phyloP scores from a whole-genome alignment of 2,888 invertebrate genomes.

The Augochlorella aurata region DNA sequence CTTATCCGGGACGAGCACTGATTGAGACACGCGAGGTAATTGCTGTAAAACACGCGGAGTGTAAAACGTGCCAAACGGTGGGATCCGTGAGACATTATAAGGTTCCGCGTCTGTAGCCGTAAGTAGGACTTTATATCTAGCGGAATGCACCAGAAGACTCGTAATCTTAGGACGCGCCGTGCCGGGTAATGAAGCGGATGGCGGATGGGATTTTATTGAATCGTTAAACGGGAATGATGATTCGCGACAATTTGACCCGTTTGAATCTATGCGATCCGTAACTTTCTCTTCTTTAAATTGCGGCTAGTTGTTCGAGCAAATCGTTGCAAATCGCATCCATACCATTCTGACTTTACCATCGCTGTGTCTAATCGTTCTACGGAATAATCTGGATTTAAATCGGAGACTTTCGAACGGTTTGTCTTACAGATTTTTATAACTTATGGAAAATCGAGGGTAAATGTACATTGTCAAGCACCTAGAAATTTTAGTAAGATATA shows the following conservation, averaged over 20 bases:
- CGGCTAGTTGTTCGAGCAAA: not conserved
- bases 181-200: conserved; percentile 1
- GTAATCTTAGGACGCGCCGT: not conserved
- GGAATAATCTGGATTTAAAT: not conserved
- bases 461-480: not conserved
- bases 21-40: not conserved
- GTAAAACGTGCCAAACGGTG: not conserved
- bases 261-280: conserved; percentile 41
- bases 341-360: not conserved
- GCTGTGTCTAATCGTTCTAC: not conserved
- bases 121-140: not conserved
- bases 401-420: not conserved
- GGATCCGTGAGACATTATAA: not conserved
- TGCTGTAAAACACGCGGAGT: not conserved
- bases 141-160: not conserved
- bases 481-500: not conserved
- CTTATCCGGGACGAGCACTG: not conserved
- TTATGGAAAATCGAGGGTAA: not conserved
- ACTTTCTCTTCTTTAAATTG: conserved; percentile 56
- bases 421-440: not conserved
- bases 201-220: conserved; percentile 43
- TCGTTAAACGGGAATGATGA: conserved; percentile 51
- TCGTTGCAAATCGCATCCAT: not conserved
- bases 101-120: not conserved
- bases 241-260: conserved; percentile 54